Base-by-base conservation (phyloP, 2,888 invertebrate genomes). In the Stenodera caucasica region DNA sequence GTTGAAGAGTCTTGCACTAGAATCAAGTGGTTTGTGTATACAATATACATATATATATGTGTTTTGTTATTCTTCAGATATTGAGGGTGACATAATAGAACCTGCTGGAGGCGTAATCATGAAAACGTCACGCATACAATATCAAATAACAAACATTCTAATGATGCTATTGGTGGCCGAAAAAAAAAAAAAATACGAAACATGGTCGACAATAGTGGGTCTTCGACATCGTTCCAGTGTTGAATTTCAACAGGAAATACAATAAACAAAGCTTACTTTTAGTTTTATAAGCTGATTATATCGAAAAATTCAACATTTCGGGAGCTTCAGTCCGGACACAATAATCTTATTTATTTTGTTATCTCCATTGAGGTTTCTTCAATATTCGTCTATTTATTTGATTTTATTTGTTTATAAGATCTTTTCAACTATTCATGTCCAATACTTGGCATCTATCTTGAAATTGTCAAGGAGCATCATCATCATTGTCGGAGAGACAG, bases 141-240 rank as follows among this genome's bases (percentile, higher is more conserved):
- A 67, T 67, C 66, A 55, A 58, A 59, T 67, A 63, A 49, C 63
- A 45, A 51, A 53, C 57, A 40, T 49, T 35, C 49, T 55, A 57
- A 23, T 50, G 56, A 59, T 57, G 53, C 53, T 15, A 53, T 62
- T 64, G 64, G 57, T 50, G 64, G 33, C 49, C 37, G 49, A 50
- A 32, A 30, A 26, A n/a, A n/a, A n/a, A n/a, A n/a, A n/a, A n/a
- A n/a, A n/a, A n/a, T n/a, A 32, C 49, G 37, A 55, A 68, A 65
- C 59, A 65, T 68, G 65, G 67, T 61, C 63, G 67, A 29, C 55
- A n/a, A 33, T 58, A 15, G 57, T 50, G 61, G 66, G 69, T 67
- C 67, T 69, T 69, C 69, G 45, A 58, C 57, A 55, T 23, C n/a
- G 23, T 45, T 40, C 18, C 40, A 40, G 40, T 40, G 18, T 40